phyloP scores from a whole-genome alignment of 2,888 invertebrate genomes.

The Ennomos erosarius region DNA sequence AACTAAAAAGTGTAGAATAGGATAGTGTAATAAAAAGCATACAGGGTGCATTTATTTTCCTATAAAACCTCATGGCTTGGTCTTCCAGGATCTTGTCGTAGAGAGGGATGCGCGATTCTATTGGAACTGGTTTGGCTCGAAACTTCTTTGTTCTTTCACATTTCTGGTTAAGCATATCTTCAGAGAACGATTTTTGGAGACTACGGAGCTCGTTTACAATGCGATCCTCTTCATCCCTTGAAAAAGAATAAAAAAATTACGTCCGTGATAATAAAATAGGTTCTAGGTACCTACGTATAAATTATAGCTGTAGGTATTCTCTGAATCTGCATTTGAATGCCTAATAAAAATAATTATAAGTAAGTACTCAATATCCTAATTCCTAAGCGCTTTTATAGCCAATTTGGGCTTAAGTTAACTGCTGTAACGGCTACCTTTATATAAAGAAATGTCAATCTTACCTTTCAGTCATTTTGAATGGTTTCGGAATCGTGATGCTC shows the following conservation, averaged over 20 bases:
- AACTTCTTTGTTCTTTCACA: conserved; percentile 81
- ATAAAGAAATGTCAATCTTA: conserved; percentile 48
- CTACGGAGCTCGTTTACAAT: conserved; percentile 80
- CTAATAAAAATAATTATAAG: too few relatives aligned
- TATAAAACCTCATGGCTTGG: conserved; percentile 87
- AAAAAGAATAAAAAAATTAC: conserved; percentile 39
- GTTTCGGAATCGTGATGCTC: conserved; percentile 86
- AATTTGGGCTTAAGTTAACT: too few relatives aligned
- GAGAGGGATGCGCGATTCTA: conserved; percentile 89
- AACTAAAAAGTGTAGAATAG: conserved; percentile 39
- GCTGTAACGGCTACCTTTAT: too few relatives aligned
- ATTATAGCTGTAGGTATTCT: too few relatives aligned
- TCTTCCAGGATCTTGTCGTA: conserved; percentile 90
- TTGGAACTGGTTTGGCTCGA: conserved; percentile 87
- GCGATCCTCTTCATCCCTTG: conserved; percentile 88
- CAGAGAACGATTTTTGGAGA: conserved; percentile 77
- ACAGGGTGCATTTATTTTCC: conserved; percentile 50
- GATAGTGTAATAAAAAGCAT: conserved; percentile 56
- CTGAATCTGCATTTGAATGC: too few relatives aligned
- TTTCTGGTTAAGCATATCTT: conserved; percentile 75
- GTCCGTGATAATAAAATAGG: too few relatives aligned
- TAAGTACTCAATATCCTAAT: too few relatives aligned
- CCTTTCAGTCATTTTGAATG: conserved; percentile 90
- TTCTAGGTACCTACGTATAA: too few relatives aligned
- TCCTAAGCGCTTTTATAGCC: too few relatives aligned